Conservation (phyloP, 1,140 invertebrate species). For the Leptestheria dahalacensis region DNA sequence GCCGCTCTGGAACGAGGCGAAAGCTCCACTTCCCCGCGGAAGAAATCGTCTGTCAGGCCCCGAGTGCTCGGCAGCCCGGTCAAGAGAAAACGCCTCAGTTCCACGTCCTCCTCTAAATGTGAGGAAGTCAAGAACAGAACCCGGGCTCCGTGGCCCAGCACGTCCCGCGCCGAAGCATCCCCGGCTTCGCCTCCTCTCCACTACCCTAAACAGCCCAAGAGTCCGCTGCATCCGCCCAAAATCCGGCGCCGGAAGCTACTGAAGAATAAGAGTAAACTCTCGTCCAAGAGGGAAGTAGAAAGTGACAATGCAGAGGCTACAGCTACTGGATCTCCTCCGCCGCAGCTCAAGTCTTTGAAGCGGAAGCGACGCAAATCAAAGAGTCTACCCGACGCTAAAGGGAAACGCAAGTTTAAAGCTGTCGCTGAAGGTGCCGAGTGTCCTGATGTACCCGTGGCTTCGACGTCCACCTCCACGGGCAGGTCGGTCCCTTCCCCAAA, state of each 20-base stretch:
- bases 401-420: slow-evolving; percentile 5
- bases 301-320: no score
- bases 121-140: not conserved
- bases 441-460: not conserved
- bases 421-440: not conserved
- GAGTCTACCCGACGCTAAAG: not conserved
- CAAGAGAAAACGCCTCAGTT: not conserved
- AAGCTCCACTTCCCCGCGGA: not conserved
- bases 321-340: not conserved
- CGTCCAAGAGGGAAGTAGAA: not conserved
- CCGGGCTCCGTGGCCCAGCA: not conserved
- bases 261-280: not conserved
- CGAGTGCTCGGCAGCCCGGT: not conserved
- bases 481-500: not conserved
- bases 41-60: not conserved
- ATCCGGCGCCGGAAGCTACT: not conserved
- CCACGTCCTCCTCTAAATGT: not conserved
- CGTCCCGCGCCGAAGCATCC: not conserved
- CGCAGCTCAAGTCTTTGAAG: not conserved
- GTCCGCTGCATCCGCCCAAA: not conserved
- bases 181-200: not conserved
- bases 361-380: slow-evolving; percentile 9
- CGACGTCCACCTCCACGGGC: not conserved
- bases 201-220: not conserved
- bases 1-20: not conserved